Conservation (phyloP, 2,113 vertebrate species). For the Bothrops jararaca region DNA sequence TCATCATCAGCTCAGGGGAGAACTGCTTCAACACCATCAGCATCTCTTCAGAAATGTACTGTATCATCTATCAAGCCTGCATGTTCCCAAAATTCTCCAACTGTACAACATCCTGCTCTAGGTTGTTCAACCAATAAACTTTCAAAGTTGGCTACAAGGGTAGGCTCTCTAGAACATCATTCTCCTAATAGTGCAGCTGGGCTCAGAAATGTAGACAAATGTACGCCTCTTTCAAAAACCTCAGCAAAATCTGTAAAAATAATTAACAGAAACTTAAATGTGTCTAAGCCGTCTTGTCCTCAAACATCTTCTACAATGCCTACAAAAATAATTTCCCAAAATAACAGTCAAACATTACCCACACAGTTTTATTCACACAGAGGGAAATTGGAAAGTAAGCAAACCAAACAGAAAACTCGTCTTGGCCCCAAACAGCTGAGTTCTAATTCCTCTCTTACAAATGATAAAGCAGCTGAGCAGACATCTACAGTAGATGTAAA, state of each 20-base stretch:
- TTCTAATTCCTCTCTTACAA: slow-evolving; percentile 47
- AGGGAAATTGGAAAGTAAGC: slow-evolving; percentile 15
- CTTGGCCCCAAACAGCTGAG: slow-evolving; percentile 46
- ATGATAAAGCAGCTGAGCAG: slow-evolving; percentile 40
- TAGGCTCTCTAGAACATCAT: slow-evolving; percentile 24
- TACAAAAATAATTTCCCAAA: slow-evolving; percentile 53
- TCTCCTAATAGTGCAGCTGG: slow-evolving; percentile 32
- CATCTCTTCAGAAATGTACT: slow-evolving; percentile 71
- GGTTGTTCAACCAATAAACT: slow-evolving; percentile 34
- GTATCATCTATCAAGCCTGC: slow-evolving; percentile 65
- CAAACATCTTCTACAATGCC: slow-evolving; percentile 43
- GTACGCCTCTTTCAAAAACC: background rate
- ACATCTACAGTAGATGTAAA: background rate
- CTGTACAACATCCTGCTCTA: background rate
- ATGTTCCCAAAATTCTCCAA: slow-evolving; percentile 20
- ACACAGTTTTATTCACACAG: background rate
- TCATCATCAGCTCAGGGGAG: slow-evolving; percentile 47
- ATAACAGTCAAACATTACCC: background rate
- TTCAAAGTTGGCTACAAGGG: slow-evolving; percentile 4
- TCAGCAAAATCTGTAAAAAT: background rate
- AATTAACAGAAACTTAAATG: slow-evolving; percentile 19
- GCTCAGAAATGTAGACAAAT: slow-evolving; percentile 37
- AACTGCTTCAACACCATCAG: slow-evolving; percentile 64
- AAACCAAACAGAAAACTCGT: slow-evolving; percentile 42
- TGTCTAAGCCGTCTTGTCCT: slow-evolving; percentile 50